These are phyloP conservation scores for Scelioninae gen. 1 DNA, from an alignment of 2,888 invertebrate genomes.

Conservation along the genomic window DNA sequence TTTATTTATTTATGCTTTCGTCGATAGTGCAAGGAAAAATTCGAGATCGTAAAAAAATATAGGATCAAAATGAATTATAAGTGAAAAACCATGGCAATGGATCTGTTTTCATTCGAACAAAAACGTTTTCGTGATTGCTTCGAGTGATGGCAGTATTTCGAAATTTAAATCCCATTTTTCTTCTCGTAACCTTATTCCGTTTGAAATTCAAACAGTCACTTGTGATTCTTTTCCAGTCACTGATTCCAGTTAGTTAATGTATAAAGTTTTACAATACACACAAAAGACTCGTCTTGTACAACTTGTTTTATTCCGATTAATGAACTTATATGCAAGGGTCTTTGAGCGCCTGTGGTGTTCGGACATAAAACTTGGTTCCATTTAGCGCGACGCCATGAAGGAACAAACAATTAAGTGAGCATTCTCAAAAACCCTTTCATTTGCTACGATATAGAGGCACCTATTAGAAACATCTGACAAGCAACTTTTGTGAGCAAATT, in stretches of 20 bases:
- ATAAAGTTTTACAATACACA: slow-evolving; percentile 36
- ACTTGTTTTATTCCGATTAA: slow-evolving; percentile 27
- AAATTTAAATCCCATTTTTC: background rate
- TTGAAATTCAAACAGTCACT: too few species aligned
- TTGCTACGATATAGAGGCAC: slow-evolving; percentile 56
- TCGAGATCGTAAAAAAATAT: slow-evolving; percentile 67
- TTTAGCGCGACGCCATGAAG: background rate
- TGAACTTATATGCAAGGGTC: slow-evolving; percentile 24
- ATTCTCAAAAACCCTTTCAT: slow-evolving; percentile 40
- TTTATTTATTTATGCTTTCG: slow-evolving; percentile 59
- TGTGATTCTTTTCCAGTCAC: slow-evolving; percentile 9
- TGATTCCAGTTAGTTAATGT: slow-evolving; percentile 31
- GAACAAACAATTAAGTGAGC: slow-evolving; percentile 17
- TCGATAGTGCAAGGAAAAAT: slow-evolving; percentile 68
- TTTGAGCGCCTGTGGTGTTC: slow-evolving; percentile 1
- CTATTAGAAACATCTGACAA: slow-evolving; percentile 61
- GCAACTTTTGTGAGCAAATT: slow-evolving; percentile 60
- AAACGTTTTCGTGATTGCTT: slow-evolving; percentile 38
- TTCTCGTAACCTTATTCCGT: too few species aligned
- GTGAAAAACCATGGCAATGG: slow-evolving; percentile 54
- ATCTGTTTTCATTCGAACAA: slow-evolving; percentile 16
- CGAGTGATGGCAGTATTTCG: slow-evolving; percentile 45
- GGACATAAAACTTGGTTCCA: background rate
- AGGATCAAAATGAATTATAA: slow-evolving; percentile 56
- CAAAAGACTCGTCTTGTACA: slow-evolving; percentile 35